Base-by-base conservation (phyloP, 2,113 vertebrate species). In the Corydoras sp. region DNA sequence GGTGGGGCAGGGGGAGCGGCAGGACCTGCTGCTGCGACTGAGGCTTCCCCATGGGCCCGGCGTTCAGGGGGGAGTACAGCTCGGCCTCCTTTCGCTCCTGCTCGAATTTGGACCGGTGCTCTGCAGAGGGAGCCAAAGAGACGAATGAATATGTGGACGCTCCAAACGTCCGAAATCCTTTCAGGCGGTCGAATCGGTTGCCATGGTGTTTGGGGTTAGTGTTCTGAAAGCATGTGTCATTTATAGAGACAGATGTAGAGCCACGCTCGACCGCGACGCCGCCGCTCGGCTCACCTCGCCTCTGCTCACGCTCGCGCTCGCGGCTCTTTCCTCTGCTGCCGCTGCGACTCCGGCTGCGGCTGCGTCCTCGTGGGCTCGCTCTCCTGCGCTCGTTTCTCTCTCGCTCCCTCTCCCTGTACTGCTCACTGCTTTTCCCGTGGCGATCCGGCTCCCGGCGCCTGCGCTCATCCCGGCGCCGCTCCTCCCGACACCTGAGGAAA, bases 381-480 rank as follows among this genome's bases (percentile, higher is more conserved):
- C 95, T 87, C 43, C 94, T 91, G n/a, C 97, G 94, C 72, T 98
- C 89, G 0, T 95, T 95, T 2, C 97, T 93, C 62, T 74, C 72
- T 3, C 97, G 93, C 58, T 74, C 72, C 3, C 97, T 93, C 63
- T 98, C 97, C 14, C 97, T 89, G 76, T 97, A 95, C 60, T 91
- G 65, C 63, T 98, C 95, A 12, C 86, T 83, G 58, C 89, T 83
- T 31, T 96, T 94, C 1, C 92, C 92, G 69, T 94, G 93, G 13
- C 95, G 86, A 50, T 98, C 94, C 0, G 90, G 91, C 74, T 99
- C 96, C 15, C 97, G 91, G 58, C 95, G 93, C 24, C 97, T 97
- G 54, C 95, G 95, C 73, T 99, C 96, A 1, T 99, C 97, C 75
- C 96, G 89, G 81, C 95, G 92, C 10, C 95, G 92, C 14, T 99